Evolutionary conservation across 2,888 invertebrate genomes (phyloP).

Genomic region (Entomobrya proxima): DNA sequence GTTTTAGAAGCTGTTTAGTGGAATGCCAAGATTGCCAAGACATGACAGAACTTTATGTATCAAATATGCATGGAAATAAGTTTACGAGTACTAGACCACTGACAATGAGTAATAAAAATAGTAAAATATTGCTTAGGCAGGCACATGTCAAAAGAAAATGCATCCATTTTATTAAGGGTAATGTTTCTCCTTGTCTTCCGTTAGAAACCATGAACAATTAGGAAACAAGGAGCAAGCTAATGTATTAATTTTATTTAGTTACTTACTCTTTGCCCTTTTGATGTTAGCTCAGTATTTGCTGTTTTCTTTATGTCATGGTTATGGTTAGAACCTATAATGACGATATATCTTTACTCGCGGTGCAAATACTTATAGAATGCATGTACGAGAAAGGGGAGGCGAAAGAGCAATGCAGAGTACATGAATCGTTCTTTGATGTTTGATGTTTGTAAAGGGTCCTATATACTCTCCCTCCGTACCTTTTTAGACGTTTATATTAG

Average conservation of each 20-base stretch:
- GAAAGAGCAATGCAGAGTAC: neutral
- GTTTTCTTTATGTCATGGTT: conserved; percentile 6
- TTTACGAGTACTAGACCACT: too few species aligned
- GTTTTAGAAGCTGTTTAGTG: too few species aligned
- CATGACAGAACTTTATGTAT: too few species aligned
- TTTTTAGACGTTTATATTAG: conserved; percentile 27
- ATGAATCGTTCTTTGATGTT: conserved; percentile 46
- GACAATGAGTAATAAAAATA: too few species aligned
- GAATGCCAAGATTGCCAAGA: too few species aligned
- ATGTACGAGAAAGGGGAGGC: neutral
- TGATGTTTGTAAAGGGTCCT: conserved; percentile 24
- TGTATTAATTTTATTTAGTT: conserved; percentile 51
- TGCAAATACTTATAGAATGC: neutral
- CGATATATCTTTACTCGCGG: too few species aligned
- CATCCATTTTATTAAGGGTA: too few species aligned
- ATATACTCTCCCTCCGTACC: neutral
- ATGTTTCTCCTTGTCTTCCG: neutral
- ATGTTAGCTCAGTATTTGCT: conserved; percentile 2
- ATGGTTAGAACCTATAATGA: conserved; percentile 30
- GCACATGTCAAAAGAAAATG: too few species aligned
- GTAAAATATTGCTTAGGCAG: too few species aligned
- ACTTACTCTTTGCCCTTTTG: conserved; percentile 54
- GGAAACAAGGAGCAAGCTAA: conserved; percentile 11
- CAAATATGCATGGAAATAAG: too few species aligned
- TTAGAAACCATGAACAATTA: neutral